phyloP scores from a whole-genome alignment of 2,797 vertebrate genomes.

The Tamandua tetradactyla region DNA sequence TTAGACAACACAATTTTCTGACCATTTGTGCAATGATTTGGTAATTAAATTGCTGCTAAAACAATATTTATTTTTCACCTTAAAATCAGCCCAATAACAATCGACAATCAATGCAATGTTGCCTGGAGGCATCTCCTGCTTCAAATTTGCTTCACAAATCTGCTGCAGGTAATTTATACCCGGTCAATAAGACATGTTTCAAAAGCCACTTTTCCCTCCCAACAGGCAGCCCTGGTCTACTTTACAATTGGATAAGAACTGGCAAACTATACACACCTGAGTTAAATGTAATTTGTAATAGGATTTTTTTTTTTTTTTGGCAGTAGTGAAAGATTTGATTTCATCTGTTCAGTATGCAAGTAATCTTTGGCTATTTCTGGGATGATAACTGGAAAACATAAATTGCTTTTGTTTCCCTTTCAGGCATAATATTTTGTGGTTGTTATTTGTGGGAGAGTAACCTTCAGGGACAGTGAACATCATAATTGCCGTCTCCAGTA shows the following conservation, averaged over 20 bases:
- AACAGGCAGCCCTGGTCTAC: slow-evolving; percentile 83
- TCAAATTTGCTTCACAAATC: slow-evolving; percentile 84
- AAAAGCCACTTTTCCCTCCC: slow-evolving; percentile 82
- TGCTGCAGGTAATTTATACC: slow-evolving; percentile 83
- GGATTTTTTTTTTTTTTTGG: slow-evolving; percentile 78
- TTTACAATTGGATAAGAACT: slow-evolving; percentile 83
- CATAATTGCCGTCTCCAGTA: slow-evolving; percentile 81
- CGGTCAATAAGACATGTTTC: slow-evolving; percentile 84
- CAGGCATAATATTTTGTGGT: slow-evolving; percentile 84
- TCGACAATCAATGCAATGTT: slow-evolving; percentile 79
- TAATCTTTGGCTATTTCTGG: slow-evolving; percentile 82
- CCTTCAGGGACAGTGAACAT: slow-evolving; percentile 80
- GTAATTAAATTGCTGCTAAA: slow-evolving; percentile 82
- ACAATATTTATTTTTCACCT: slow-evolving; percentile 80
- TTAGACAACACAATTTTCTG: slow-evolving; percentile 69
- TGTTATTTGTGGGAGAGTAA: slow-evolving; percentile 77
- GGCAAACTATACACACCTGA: slow-evolving; percentile 81
- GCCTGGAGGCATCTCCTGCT: slow-evolving; percentile 79
- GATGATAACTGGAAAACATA: slow-evolving; percentile 81
- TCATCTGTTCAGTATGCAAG: slow-evolving; percentile 81
- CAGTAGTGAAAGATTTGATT: slow-evolving; percentile 84
- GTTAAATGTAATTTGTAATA: slow-evolving; percentile 86
- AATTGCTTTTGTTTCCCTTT: slow-evolving; percentile 87
- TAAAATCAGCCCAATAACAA: slow-evolving; percentile 84
- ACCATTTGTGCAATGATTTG: slow-evolving; percentile 75